These are phyloP conservation scores for Paradisaea rubra DNA, from an alignment of 2,113 vertebrate species.

Conservation along the genomic window DNA sequence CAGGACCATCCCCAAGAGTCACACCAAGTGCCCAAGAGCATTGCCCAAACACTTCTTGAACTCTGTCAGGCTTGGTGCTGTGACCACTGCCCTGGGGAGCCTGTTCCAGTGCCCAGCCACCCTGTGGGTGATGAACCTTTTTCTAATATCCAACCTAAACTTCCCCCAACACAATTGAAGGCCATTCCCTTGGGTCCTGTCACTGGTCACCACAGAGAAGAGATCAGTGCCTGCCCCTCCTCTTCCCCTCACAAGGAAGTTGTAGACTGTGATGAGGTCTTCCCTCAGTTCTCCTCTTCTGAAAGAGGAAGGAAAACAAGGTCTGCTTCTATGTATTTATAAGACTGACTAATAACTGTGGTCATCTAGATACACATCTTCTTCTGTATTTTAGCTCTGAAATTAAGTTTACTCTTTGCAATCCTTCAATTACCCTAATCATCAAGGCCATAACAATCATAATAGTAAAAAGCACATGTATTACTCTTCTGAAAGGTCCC, in stretches of 20 bases:
- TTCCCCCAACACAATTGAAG: not conserved
- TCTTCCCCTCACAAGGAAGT: not conserved
- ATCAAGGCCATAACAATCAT: not conserved
- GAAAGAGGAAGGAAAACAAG: not conserved
- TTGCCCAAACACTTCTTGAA: not conserved
- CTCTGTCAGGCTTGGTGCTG: not conserved
- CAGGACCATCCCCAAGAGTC: not conserved
- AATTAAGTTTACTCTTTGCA: constrained; percentile 5
- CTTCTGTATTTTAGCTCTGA: not conserved
- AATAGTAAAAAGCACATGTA: not conserved
- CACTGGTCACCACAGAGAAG: not conserved
- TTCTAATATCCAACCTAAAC: not conserved
- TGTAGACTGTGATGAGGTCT: not conserved
- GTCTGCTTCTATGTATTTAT: not conserved
- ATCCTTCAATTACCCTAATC: not conserved
- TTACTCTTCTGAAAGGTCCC: not conserved
- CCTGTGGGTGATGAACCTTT: not conserved
- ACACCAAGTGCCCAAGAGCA: not conserved
- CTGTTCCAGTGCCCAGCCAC: not conserved
- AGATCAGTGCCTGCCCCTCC: not conserved
- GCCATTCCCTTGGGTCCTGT: not conserved
- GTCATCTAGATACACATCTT: not conserved
- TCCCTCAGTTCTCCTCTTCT: not conserved
- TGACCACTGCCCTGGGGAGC: not conserved
- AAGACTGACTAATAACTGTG: not conserved